phyloP scores from a whole-genome alignment of 2,797 vertebrate genomes.

The Atherinosoma microstoma region DNA sequence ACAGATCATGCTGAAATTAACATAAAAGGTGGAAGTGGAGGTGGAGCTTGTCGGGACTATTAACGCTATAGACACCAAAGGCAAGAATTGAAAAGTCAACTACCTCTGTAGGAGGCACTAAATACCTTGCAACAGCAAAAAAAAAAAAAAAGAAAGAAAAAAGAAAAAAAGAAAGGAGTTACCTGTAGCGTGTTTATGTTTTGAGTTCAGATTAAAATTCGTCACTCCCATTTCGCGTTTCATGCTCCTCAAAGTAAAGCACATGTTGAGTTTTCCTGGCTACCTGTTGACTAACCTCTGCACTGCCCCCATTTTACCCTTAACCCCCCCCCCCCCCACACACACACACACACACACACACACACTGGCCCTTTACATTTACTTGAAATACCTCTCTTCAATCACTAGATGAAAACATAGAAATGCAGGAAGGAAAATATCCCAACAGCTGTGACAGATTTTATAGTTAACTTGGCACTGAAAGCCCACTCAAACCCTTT shows the following conservation, averaged over 20 bases:
- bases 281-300: conserved; percentile 45
- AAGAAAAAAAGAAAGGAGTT: too few relatives aligned
- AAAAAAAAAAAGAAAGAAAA: too few relatives aligned
- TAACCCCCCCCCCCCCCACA: neutral
- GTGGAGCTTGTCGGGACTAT: conserved; percentile 67
- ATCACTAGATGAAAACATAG: neutral
- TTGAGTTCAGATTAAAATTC: neutral
- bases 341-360: too few relatives aligned
- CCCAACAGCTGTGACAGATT: conserved; percentile 1
- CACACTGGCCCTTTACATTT: neutral
- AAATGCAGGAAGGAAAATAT: conserved; percentile 3
- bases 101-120: neutral
- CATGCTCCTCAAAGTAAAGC: neutral
- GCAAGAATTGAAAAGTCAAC: neutral
- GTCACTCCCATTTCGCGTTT: neutral
- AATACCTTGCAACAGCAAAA: neutral
- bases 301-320: neutral
- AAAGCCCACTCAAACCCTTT: conserved; percentile 5
- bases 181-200: neutral
- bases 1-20: conserved; percentile 71
- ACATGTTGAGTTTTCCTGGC: neutral
- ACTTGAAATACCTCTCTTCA: neutral
- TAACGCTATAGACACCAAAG: conserved; percentile 53
- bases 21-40: conserved; percentile 77
- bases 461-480: conserved; percentile 9